These are phyloP conservation scores for Danio tinwini DNA, from an alignment of 2,797 vertebrate species.

Conservation along the genomic window DNA sequence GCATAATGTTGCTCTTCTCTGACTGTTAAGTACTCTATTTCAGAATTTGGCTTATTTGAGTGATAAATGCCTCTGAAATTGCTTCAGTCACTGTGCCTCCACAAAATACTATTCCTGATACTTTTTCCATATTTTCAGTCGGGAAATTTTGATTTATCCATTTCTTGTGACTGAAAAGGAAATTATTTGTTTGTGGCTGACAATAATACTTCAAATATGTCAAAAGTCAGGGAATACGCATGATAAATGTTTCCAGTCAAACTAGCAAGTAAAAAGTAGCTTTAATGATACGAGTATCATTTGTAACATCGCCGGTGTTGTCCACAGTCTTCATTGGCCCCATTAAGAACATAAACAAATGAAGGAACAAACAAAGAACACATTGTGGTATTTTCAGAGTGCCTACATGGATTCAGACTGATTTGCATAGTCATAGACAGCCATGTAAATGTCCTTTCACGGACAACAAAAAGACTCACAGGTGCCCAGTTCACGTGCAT, in stretches of 20 bases:
- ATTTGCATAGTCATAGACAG: constrained; percentile 82
- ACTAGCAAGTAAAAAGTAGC: constrained; percentile 14
- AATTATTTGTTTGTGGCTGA: constrained; percentile 62
- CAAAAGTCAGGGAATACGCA: background rate
- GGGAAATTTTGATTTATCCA: constrained; percentile 57
- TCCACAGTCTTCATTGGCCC: constrained; percentile 55
- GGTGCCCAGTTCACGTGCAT: constrained; percentile 64
- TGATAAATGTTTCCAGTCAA: constrained; percentile 36
- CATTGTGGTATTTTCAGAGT: constrained; percentile 58
- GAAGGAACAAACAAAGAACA: constrained; percentile 53
- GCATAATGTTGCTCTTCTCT: constrained; percentile 59
- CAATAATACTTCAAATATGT: constrained; percentile 51
- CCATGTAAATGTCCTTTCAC: constrained; percentile 77
- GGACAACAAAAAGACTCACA: constrained; percentile 65
- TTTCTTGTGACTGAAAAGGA: constrained; percentile 62
- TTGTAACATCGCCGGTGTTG: constrained; percentile 47
- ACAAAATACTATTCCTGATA: constrained; percentile 62
- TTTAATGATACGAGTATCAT: constrained; percentile 28
- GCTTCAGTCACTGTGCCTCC: constrained; percentile 63
- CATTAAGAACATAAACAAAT: constrained; percentile 73
- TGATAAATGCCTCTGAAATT: constrained; percentile 64
- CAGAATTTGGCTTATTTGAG: constrained; percentile 64
- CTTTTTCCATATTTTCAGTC: constrained; percentile 62
- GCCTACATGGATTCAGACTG: constrained; percentile 66
- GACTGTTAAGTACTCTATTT: constrained; percentile 50